Conservation (phyloP, 1,140 invertebrate genomes). For the Tribolium castaneum region DNA sequence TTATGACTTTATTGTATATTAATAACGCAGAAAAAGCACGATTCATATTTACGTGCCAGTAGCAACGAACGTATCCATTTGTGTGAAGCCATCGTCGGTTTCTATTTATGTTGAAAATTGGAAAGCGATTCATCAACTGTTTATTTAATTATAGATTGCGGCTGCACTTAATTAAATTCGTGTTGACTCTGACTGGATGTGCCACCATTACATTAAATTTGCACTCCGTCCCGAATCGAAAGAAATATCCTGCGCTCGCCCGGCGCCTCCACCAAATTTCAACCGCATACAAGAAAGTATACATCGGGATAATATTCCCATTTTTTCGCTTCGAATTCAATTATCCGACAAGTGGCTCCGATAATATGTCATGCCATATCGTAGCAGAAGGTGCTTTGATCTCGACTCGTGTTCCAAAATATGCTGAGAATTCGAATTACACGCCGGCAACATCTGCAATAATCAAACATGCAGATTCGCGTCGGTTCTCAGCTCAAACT, state of each 20-base stretch:
- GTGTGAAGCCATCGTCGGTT: slow-evolving; percentile 18
- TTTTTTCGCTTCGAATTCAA: neutral
- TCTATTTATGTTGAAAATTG: slow-evolving; percentile 42
- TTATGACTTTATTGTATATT: neutral
- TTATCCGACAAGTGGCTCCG: neutral
- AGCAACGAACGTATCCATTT: slow-evolving; percentile 22
- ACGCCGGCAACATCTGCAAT: slow-evolving; percentile 23
- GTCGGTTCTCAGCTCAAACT: neutral
- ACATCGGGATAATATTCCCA: neutral
- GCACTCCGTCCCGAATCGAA: neutral
- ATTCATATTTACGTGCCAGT: slow-evolving; percentile 9
- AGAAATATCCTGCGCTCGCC: neutral
- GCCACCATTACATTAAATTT: slow-evolving; percentile 42
- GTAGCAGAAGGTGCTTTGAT: neutral
- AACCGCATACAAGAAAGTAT: neutral
- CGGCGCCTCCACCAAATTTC: slow-evolving; percentile 31
- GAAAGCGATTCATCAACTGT: slow-evolving; percentile 46
- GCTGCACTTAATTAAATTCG: slow-evolving; percentile 44
- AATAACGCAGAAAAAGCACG: neutral
- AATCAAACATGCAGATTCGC: slow-evolving; percentile 25
- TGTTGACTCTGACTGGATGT: slow-evolving; percentile 43
- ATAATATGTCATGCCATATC: neutral
- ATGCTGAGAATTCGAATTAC: slow-evolving; percentile 31
- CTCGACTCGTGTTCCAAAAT: slow-evolving; percentile 12
- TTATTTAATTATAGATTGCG: slow-evolving; percentile 48